Evolutionary conservation across 2,888 invertebrate genomes (phyloP), one percentile per base, ranked within the genome.

Genomic region (Lissonota sp.): DNA sequence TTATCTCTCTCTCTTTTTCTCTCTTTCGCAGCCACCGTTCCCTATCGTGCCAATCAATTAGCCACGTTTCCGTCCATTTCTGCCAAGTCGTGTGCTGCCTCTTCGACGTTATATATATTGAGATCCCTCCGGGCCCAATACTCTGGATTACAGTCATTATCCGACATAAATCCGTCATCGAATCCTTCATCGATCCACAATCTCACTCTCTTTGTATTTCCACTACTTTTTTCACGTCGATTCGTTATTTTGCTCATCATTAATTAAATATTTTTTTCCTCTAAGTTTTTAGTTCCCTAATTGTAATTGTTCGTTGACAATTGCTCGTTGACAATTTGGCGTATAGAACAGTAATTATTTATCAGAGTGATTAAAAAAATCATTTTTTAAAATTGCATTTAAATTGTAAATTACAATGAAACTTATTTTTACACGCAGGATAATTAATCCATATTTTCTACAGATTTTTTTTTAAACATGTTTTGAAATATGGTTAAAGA

Each of bases 131-230:
- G 10, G 69, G 72, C 51, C 63, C 44, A 74, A 64, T 73, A 67
- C 63, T 75, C 75, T 83, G 79, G 78, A 84, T 84, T 76, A 83
- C 83, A 79, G 83, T 84, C 78, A 83, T 84, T 80, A 84, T 79
- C 78, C 76, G 79, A 79, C 83, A 84, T 84, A 80, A 84, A 83
- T 83, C 83, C 83, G 80, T 84, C 84, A 79, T 80, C 83, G 78
- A 79, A 79, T 83, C 80, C 69, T 73, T 80, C 82, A 80, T 80
- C 78, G 78, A 72, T 73, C 51, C 53, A 44, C 71, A 60, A 78
- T 60, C 78, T 79, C 75, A 64, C 69, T 75, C 58, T 40, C 37
- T 55, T 40, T 55, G 26, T 7, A 8, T 51, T 57, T 57, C 44
- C 44, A 12, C 46, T n/a, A 51, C 55, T 71, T 71, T 53, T 44